Percentiles rank a stretch among this genome's conserved stretches.
These are phyloP conservation scores for Dinomys branickii DNA, from an alignment of 2,113 vertebrate species.

Conservation along the genomic window DNA sequence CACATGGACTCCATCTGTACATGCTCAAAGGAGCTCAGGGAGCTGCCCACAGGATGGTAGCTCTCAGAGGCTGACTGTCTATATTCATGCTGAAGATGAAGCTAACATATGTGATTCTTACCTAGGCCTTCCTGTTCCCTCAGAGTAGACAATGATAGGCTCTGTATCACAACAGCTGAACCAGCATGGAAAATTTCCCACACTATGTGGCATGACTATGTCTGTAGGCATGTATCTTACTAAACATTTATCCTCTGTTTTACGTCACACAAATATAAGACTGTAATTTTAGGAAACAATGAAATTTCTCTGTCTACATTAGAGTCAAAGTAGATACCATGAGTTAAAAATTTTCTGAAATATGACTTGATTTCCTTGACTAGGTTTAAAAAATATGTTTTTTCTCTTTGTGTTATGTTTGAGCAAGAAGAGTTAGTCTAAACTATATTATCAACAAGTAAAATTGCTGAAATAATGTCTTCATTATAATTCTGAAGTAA, in stretches of 20 bases:
- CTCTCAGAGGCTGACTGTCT: background rate
- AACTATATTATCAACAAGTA: background rate
- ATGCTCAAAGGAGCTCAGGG: background rate
- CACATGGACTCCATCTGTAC: background rate
- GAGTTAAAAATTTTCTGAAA: conserved; percentile 22
- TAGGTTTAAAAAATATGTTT: background rate
- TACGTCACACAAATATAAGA: conserved; percentile 46
- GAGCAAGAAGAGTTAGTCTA: background rate
- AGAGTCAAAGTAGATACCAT: background rate
- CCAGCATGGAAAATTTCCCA: conserved; percentile 28
- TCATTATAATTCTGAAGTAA: background rate
- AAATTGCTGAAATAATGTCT: background rate
- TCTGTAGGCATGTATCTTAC: background rate
- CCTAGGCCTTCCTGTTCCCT: background rate
- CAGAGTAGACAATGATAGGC: background rate
- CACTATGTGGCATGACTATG: background rate
- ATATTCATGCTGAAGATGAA: background rate
- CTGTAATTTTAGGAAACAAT: conserved; percentile 50
- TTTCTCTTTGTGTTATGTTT: conserved; percentile 17
- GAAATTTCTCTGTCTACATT: background rate
- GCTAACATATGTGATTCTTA: background rate
- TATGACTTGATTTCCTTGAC: background rate
- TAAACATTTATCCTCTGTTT: conserved; percentile 12
- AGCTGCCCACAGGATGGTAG: background rate
- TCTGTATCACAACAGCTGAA: background rate